These are phyloP conservation scores for Nemotelus pantherinus DNA, from an alignment of 2,888 invertebrate genomes.

Conservation along the genomic window DNA sequence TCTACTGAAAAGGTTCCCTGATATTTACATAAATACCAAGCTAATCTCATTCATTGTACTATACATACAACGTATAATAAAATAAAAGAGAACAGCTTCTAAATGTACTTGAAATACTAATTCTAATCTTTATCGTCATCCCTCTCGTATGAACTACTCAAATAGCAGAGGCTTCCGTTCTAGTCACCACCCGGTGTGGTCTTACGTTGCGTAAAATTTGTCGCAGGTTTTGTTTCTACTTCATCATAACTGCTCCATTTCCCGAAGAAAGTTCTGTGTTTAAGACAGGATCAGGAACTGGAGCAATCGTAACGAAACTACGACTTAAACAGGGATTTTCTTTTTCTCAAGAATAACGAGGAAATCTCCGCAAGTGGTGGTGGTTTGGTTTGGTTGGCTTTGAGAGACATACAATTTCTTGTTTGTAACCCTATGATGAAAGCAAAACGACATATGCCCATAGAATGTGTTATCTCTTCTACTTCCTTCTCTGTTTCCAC, in stretches of 20 bases:
- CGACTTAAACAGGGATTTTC: slow-evolving; percentile 11
- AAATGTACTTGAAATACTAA: too few species aligned
- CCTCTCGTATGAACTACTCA: too few species aligned
- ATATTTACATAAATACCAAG: slow-evolving; percentile 20
- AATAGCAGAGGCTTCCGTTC: too few species aligned
- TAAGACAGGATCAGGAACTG: neutral
- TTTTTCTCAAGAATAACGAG: slow-evolving; percentile 9
- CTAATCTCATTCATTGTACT: slow-evolving; percentile 12
- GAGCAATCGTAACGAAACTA: neutral
- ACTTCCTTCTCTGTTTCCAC: neutral
- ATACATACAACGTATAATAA: too few species aligned
- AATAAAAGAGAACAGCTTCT: too few species aligned
- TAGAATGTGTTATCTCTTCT: slow-evolving; percentile 29
- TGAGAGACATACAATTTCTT: slow-evolving; percentile 28
- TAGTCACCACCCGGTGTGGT: too few species aligned
- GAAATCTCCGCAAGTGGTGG: slow-evolving; percentile 28
- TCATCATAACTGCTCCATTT: slow-evolving; percentile 14
- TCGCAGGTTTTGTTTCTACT: slow-evolving; percentile 14
- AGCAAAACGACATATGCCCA: slow-evolving; percentile 24
- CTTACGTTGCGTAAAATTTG: slow-evolving; percentile 11
- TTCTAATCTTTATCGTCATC: too few species aligned
- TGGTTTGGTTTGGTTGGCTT: slow-evolving; percentile 4
- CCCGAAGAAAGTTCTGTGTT: neutral
- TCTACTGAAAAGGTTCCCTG: slow-evolving; percentile 23
- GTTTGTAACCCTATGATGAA: slow-evolving; percentile 15